Base-by-base conservation (phyloP, 1,140 invertebrate genomes). In the Pinna nobilis region DNA sequence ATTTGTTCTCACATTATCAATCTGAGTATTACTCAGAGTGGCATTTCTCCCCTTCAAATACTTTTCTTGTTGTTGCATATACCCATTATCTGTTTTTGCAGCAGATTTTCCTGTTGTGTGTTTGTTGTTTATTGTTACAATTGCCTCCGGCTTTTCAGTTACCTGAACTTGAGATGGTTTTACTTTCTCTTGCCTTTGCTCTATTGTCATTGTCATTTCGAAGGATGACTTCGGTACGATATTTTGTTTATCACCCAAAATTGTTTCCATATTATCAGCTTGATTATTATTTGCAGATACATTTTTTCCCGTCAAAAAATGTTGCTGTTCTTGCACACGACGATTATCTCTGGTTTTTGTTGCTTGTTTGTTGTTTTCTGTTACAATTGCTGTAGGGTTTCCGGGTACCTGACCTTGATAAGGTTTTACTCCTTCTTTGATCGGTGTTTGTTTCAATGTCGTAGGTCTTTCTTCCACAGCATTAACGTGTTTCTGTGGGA, bases 321-420 rank as follows among this genome's bases (percentile, higher is more conserved):
- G n/a, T 35, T 68, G 47, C 39, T 68, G 72, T 23, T 47, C 33
- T 33, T 71, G 57, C 5, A 30, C 32, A 47, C 47, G n/a, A n/a
- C n/a, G n/a, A n/a, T n/a, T n/a, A n/a, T n/a, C n/a, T n/a, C n/a
- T n/a, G n/a, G 9, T 33, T 5, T n/a, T 35, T 59, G 55, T 33
- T 59, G 33, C 55, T 59, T 59, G 33, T 59, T 30, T 5, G 30
- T 35, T 59, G 33, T 33, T 33, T 35, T 59, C 55, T 33, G 37
- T 33, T 59, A 30, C 5, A n/a, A n/a, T 59, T 35, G 20, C 33
- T 30, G 37, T 33, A 33, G 37, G 33, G 37, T 33, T n/a, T n/a
- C 13, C n/a, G n/a, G n/a, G n/a, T n/a, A n/a, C n/a, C n/a, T n/a
- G n/a, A n/a, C n/a, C n/a, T n/a, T n/a, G n/a, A n/a, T n/a, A n/a